Evolutionary conservation across 1,140 invertebrate genomes (phyloP), one percentile per base, ranked within the genome.

Genomic region (Chionoecetes opilio): DNA sequence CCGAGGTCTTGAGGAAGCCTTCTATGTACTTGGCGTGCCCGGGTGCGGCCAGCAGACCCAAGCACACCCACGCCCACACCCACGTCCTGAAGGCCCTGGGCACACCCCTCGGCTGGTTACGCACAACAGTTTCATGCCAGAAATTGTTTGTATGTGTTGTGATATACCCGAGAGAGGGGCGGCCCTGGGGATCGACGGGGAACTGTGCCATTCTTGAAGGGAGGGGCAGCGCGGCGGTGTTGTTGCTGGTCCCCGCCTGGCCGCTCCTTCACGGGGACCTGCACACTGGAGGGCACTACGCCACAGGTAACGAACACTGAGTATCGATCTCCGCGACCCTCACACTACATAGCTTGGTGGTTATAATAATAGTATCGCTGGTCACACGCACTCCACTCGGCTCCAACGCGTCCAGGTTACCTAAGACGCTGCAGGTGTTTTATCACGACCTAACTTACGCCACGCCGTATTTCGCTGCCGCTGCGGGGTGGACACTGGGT

Each of bases 1-100:
- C 91, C 14, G 91, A 84, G 3, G 91, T 92, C 82, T 92, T 92
- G 26, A 92, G 91, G 21, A 82, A 84, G 3, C 91, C 91, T 9
- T 37, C 75, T 32, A 92, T 21, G 82, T 29, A 84, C 37, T 92
- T 92, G 34, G 75, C 91, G 3, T 92, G 32, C 8, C 34, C 75
- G 26, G 91, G 35, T 6, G 34, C 29, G 11, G 29, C 82, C 17
- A 92, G 17, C 63, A 84, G 29, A 14, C n/a, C 29, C 11, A 35
- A 34, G 29, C 21, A 38, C 8, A 84, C 26, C n/a, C 29, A 34
- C 32, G n/a, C 38, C 46, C n/a, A 63, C 46, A 75, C 46, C 46
- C 46, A 75, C 38, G 32, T 31, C 88, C 88, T 17, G 5, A 35
- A 9, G 31, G 26, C 9, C 0, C 31, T 29, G 14, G 41, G 14